phyloP scores from a whole-genome alignment of 2,888 invertebrate genomes.

The Altica lythri region DNA sequence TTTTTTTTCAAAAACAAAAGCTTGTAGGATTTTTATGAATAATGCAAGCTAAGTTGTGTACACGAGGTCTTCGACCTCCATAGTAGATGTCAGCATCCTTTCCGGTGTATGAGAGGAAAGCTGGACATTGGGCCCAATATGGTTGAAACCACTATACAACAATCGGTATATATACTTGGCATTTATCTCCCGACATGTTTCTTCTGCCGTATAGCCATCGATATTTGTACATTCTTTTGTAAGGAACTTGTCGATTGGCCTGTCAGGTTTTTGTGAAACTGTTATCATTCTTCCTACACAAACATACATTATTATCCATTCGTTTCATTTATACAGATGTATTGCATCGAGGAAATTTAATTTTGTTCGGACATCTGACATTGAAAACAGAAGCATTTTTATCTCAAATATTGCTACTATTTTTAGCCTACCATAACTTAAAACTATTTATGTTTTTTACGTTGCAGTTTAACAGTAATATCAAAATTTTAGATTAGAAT shows the following conservation, averaged over 20 bases:
- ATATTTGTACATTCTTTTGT: conserved; percentile 6
- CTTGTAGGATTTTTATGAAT: conserved; percentile 26
- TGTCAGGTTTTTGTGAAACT: conserved; percentile 12
- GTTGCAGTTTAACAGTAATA: no score
- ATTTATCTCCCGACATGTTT: conserved; percentile 22
- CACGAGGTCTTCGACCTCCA: conserved; percentile 43
- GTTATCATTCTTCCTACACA: not conserved
- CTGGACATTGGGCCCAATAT: conserved; percentile 41
- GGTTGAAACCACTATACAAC: conserved; percentile 38
- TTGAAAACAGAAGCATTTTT: no score
- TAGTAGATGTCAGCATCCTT: conserved; percentile 42
- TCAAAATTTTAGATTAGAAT: no score
- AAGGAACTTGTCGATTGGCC: conserved; percentile 2
- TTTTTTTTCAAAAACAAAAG: conserved; percentile 7
- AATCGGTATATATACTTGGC: conserved; percentile 32
- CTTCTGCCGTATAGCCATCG: conserved; percentile 12
- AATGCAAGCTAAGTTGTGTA: conserved; percentile 25
- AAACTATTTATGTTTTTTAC: no score
- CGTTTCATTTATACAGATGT: no score
- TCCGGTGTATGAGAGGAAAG: conserved; percentile 35
- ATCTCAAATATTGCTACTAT: no score
- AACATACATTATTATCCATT: no score
- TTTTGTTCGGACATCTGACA: no score
- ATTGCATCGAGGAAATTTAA: no score
- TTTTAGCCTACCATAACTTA: no score